A percentile compares a stretch with the other conserved stretches of the same genome.
Evolutionary conservation across 1,140 invertebrate genomes (phyloP).

Genomic region (Drosophila pseudoananassae): DNA sequence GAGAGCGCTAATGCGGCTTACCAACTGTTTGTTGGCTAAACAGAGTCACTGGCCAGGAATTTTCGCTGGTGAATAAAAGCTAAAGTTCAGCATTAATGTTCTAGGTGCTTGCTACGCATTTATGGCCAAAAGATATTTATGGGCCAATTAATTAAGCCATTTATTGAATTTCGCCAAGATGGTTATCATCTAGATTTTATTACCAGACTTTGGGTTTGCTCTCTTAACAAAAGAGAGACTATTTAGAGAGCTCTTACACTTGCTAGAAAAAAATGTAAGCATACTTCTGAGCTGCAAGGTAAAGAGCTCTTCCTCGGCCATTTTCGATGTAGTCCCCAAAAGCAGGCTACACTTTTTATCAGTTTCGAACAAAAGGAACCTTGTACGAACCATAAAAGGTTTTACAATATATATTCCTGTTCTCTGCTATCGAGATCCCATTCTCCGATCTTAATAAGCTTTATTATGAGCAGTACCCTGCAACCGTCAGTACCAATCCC

Average conservation of each 20-base stretch:
- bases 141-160: constrained; percentile 15
- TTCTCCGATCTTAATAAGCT: constrained; percentile 27
- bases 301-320: background rate
- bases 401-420: constrained; percentile 22
- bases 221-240: background rate
- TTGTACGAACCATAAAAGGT: constrained; percentile 23
- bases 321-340: background rate
- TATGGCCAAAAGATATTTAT: constrained; percentile 26
- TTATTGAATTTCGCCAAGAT: constrained; percentile 15
- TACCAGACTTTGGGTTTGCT: background rate
- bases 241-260: background rate
- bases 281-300: constrained; percentile 30
- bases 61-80: background rate
- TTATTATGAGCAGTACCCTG: constrained; percentile 20
- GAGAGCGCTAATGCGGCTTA: constrained; percentile 6
- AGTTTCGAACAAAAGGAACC: constrained; percentile 18
- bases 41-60: constrained; percentile 31
- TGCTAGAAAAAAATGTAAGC: constrained; percentile 5
- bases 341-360: constrained; percentile 33
- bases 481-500: constrained; percentile 23
- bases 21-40: constrained; percentile 12
- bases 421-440: constrained; percentile 15
- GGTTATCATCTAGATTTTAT: constrained; percentile 15
- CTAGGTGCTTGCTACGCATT: constrained; percentile 1
- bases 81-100: constrained; percentile 1